A percentile compares a stretch with the other conserved stretches of the same genome.
These are phyloP conservation scores for Uromys caudimaculatus DNA, from an alignment of 2,797 vertebrate genomes.

Conservation along the genomic window DNA sequence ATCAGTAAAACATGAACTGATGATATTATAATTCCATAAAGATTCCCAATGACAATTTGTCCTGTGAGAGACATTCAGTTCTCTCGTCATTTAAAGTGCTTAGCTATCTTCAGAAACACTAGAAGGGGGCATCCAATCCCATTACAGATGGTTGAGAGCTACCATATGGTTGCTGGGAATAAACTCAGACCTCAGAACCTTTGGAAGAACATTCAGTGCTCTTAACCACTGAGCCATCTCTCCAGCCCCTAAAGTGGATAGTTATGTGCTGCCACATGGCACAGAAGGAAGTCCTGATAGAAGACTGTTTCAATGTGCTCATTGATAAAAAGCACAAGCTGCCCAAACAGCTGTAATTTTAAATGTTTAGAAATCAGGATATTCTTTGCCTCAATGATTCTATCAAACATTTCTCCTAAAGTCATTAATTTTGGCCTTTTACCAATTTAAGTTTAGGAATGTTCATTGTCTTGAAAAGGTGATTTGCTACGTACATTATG, in stretches of 20 bases:
- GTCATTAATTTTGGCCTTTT: not conserved
- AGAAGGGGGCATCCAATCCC: not conserved
- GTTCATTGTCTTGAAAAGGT: not conserved
- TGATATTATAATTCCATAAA: not conserved
- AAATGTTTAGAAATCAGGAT: not conserved
- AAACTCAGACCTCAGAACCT: not conserved
- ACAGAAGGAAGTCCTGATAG: not conserved
- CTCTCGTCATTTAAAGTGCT: not conserved
- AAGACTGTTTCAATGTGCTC: not conserved
- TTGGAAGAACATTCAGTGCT: not conserved
- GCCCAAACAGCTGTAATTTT: not conserved
- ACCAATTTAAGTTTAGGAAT: not conserved
- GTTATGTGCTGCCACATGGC: not conserved
- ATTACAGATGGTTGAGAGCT: not conserved
- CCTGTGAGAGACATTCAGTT: not conserved
- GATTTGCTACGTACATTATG: not conserved
- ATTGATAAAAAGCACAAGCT: slow-evolving; percentile 6
- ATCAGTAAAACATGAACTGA: not conserved
- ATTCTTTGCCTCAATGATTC: not conserved
- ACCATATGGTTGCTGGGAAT: not conserved
- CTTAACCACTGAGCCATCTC: not conserved
- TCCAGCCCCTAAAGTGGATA: not conserved
- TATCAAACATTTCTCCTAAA: not conserved
- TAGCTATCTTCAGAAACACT: not conserved
- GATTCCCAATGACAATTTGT: not conserved